phyloP scores from a whole-genome alignment of 2,113 vertebrate genomes.

The Caloenas nicobarica region DNA sequence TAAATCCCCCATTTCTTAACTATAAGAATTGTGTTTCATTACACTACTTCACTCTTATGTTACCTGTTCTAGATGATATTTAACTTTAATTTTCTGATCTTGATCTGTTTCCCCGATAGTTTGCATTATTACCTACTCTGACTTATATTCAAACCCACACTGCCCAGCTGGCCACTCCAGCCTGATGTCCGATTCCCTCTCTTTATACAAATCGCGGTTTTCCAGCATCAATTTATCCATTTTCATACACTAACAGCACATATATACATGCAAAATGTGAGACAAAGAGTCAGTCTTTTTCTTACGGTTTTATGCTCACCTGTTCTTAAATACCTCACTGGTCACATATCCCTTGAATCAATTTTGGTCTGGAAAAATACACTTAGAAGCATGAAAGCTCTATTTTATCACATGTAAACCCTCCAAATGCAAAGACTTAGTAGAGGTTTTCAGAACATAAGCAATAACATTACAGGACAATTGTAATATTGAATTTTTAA shows the following conservation, averaged over 20 bases:
- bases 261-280: neutral
- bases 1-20: neutral
- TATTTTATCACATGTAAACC: constrained; percentile 63
- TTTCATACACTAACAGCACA: neutral
- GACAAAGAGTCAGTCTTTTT: neutral
- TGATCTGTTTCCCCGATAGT: neutral
- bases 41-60: neutral
- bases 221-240: neutral
- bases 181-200: neutral
- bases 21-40: neutral
- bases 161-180: neutral
- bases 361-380: constrained; percentile 23
- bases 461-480: constrained; percentile 41
- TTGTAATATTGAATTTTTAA: constrained; percentile 5
- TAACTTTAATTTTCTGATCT: neutral
- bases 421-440: constrained; percentile 48
- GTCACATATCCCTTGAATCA: neutral
- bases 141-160: neutral
- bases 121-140: neutral
- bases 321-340: neutral
- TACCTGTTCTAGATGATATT: neutral
- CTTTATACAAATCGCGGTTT: neutral
- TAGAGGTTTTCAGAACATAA: constrained; percentile 57
- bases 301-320: neutral
- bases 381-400: constrained; percentile 25